phyloP scores from a whole-genome alignment of 2,113 vertebrate genomes.

The Oreotragus oreotragus region DNA sequence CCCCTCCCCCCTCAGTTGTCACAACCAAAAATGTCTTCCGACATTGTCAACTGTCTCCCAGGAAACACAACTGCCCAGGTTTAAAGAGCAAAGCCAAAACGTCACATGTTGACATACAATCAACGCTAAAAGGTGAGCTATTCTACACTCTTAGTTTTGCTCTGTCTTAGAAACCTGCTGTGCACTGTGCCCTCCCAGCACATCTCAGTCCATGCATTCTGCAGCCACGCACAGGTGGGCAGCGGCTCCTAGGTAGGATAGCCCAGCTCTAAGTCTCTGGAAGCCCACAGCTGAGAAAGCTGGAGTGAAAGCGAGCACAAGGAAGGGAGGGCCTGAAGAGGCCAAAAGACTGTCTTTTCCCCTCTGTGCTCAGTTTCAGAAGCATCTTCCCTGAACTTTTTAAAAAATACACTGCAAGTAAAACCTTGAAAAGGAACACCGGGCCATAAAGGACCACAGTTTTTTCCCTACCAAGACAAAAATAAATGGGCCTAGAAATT shows the following conservation, averaged over 20 bases:
- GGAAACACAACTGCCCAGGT: background rate
- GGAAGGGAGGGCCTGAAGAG: background rate
- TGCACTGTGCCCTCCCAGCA: background rate
- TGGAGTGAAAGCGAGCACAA: background rate
- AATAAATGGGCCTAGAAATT: background rate
- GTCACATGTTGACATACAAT: background rate
- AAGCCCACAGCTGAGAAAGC: background rate
- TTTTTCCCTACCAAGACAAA: background rate
- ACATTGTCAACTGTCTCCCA: background rate
- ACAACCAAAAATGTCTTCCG: background rate
- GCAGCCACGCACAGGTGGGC: background rate
- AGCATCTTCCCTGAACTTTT: background rate
- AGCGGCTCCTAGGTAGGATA: background rate
- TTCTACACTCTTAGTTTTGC: background rate
- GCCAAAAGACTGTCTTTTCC: background rate
- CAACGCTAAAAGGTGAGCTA: background rate
- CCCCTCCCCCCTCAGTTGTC: background rate
- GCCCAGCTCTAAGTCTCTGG: rapidly evolving
- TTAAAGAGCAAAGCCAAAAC: background rate
- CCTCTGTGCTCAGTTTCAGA: background rate
- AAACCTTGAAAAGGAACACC: background rate
- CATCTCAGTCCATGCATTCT: background rate
- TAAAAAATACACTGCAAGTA: background rate
- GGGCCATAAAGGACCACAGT: background rate
- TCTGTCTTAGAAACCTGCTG: background rate